These are phyloP conservation scores for Lucinisca nassula DNA, from an alignment of 2,888 invertebrate species.

Conservation along the genomic window DNA sequence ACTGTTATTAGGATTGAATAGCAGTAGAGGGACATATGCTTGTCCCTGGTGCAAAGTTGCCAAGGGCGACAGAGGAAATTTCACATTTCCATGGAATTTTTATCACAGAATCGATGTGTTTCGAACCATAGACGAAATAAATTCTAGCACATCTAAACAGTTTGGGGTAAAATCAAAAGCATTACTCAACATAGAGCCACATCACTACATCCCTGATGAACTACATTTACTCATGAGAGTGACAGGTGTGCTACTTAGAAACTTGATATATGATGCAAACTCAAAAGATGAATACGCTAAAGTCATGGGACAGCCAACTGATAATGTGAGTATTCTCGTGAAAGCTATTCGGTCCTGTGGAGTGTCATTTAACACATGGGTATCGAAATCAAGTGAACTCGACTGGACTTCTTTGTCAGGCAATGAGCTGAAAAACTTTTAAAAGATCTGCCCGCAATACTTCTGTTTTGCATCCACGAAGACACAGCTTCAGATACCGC, in stretches of 20 bases:
- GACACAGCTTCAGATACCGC: not conserved
- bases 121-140: constrained; percentile 13
- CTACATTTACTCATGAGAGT: constrained; percentile 50
- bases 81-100: not conserved
- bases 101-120: not conserved
- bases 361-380: not conserved
- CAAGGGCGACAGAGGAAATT: not conserved
- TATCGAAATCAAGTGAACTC: constrained; percentile 1
- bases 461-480: constrained; percentile 19
- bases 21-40: constrained; percentile 10
- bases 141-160: not conserved
- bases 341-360: constrained; percentile 8
- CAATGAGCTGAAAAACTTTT: constrained; percentile 5
- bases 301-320: not conserved
- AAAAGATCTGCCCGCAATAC: not conserved
- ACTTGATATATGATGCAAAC: constrained; percentile 41
- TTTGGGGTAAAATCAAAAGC: constrained; percentile 4
- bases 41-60: constrained; percentile 20
- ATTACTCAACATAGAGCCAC: constrained; percentile 28
- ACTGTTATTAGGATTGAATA: constrained; percentile 17
- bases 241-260: constrained; percentile 35
- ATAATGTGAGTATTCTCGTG: constrained; percentile 1
- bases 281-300: constrained; percentile 7
- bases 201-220: constrained; percentile 37
- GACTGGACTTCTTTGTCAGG: constrained; percentile 17